phyloP scores from a whole-genome alignment of 2,888 invertebrate genomes.

The Scelioninae gen. 2 region DNA sequence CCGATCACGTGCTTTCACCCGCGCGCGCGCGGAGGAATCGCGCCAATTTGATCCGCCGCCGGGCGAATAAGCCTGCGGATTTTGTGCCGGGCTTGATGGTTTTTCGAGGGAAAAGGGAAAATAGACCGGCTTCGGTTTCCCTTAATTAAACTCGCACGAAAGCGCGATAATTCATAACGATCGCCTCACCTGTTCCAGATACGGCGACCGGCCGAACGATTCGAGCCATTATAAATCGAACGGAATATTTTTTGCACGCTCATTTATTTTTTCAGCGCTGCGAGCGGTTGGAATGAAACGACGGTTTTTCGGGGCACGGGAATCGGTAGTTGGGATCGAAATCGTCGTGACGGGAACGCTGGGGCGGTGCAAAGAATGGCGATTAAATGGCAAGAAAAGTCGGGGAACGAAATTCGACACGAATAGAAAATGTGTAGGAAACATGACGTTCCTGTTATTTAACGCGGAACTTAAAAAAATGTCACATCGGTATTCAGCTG shows the following conservation, averaged over 20 bases:
- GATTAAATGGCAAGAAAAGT: no score
- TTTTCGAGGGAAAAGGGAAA: conserved; percentile 32
- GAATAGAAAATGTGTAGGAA: no score
- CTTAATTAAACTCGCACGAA: conserved; percentile 40
- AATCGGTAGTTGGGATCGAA: no score
- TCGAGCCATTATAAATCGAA: conserved; percentile 19
- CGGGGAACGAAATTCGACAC: no score
- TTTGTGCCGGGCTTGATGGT: conserved; percentile 16
- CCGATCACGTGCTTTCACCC: conserved; percentile 37
- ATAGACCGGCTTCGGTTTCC: conserved; percentile 10
- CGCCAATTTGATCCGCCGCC: conserved; percentile 4
- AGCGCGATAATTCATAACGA: conserved; percentile 37
- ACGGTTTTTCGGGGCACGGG: not conserved
- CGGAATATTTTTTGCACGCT: conserved; percentile 25
- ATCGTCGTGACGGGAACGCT: no score
- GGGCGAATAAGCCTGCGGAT: no score
- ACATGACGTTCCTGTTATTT: no score
- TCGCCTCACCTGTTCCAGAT: conserved; percentile 44
- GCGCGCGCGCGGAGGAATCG: conserved; percentile 7
- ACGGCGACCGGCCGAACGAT: conserved; percentile 32
- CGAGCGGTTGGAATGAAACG: no score
- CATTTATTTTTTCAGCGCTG: conserved; percentile 31
- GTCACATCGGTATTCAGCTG: no score
- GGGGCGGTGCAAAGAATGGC: no score
- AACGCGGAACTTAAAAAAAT: no score